Base-by-base conservation (phyloP, 2,888 invertebrate species). In the Thumatha senex region DNA sequence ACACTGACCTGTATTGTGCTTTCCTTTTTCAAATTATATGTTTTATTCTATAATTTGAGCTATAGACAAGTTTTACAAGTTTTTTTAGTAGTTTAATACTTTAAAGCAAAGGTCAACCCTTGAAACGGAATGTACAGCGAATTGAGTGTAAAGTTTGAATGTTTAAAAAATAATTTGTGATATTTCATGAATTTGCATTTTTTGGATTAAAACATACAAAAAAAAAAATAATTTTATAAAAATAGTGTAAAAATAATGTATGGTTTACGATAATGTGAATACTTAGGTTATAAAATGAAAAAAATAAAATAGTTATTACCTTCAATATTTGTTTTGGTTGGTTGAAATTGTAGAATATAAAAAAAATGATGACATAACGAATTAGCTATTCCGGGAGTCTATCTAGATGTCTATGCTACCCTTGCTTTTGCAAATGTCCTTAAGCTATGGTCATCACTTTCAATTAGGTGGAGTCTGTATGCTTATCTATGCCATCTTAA, bases 161-260 rank as follows among this genome's bases (percentile, higher is more conserved):
- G 54, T 52, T 60, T 55, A 51, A 49, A 54, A 61, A 58, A 67
- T 68, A 57, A 52, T 60, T 56, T 68, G 65, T 66, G 65, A 66
- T 66, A 66, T 56, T 53, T 65, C 58, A 45, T 46, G 57, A 59
- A 67, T 51, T 58, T 58, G 67, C 67, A 63, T 67, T 70, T 67
- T 61, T 62, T 59, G 38, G 40, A 50, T 43, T 31, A 54, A 56
- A 56, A 47, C 39, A 35, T 42, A 59, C 56, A 50, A 57, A 60
- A 57, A 52, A 61, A 45, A 41, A 40, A 46, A 30, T 39, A 48
- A n/a, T n/a, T n/a, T 29, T 30, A 48, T 42, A 35, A 56, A 56
- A 33, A 60, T 58, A 58, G 55, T 63, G 67, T 66, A 66, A 60
- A 52, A 60, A 68, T 66, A 53, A 51, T 66, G 67, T 69, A 69